phyloP scores from a whole-genome alignment of 2,797 vertebrate species.

The Ara ararauna region DNA sequence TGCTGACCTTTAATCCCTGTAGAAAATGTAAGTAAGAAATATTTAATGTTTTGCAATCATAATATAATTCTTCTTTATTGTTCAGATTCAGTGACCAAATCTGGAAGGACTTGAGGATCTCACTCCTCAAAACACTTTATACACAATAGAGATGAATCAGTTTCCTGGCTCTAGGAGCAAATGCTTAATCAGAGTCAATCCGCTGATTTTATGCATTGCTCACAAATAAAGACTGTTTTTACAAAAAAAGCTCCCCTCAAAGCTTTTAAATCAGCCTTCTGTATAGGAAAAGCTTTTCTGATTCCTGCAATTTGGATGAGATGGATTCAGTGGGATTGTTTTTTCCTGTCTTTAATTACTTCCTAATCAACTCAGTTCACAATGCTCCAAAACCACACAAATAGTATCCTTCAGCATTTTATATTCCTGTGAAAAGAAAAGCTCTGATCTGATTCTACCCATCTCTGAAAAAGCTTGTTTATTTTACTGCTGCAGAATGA shows the following conservation, averaged over 20 bases:
- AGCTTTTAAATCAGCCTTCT: neutral
- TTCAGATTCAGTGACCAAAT: slow-evolving; percentile 7
- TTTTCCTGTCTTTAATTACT: slow-evolving; percentile 70
- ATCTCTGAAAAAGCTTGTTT: slow-evolving; percentile 36
- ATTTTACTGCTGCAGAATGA: slow-evolving; percentile 10
- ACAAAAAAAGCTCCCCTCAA: neutral
- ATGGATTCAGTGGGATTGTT: slow-evolving; percentile 13
- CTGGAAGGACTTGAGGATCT: neutral
- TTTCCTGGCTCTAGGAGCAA: neutral
- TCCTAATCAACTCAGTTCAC: slow-evolving; percentile 49
- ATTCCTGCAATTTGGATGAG: slow-evolving; percentile 38
- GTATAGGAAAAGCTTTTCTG: slow-evolving; percentile 37
- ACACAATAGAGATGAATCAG: neutral
- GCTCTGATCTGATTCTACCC: slow-evolving; percentile 31
- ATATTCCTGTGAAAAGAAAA: slow-evolving; percentile 27
- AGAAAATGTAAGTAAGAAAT: slow-evolving; percentile 33
- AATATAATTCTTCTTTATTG: neutral
- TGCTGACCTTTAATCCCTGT: neutral
- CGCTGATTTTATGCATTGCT: neutral
- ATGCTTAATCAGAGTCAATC: neutral
- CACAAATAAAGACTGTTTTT: neutral
- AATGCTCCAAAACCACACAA: slow-evolving; percentile 1
- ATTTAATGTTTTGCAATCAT: neutral
- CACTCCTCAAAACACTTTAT: neutral
- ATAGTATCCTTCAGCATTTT: slow-evolving; percentile 13